Conservation (phyloP, 2,113 vertebrate genomes). For the Chascanopsetta lugubris region DNA sequence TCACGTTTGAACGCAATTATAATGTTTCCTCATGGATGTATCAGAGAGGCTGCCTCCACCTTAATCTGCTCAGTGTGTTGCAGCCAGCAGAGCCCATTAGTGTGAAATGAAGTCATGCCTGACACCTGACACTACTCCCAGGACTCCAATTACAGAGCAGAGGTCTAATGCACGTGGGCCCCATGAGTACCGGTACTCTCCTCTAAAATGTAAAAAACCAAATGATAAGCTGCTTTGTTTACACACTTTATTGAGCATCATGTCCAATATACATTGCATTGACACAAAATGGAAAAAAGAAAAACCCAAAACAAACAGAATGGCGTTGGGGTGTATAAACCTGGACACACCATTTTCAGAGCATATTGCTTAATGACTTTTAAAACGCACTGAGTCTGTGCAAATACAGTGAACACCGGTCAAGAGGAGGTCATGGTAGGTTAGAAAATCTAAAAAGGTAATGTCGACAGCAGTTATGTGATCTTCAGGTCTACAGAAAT, state of each 20-base stretch:
- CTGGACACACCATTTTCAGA: slow-evolving; percentile 74
- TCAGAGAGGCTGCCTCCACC: not conserved
- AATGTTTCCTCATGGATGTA: slow-evolving; percentile 3
- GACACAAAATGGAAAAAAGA: slow-evolving; percentile 67
- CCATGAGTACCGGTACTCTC: slow-evolving; percentile 42
- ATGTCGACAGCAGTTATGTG: slow-evolving; percentile 66
- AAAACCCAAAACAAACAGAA: slow-evolving; percentile 41
- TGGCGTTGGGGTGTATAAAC: slow-evolving; percentile 65
- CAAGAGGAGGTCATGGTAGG: slow-evolving; percentile 77
- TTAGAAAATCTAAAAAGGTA: slow-evolving; percentile 68
- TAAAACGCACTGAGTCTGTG: slow-evolving; percentile 77
- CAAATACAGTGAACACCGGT: slow-evolving; percentile 83
- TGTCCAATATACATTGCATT: slow-evolving; percentile 80
- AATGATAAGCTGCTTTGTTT: slow-evolving; percentile 58
- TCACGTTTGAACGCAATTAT: slow-evolving; percentile 33
- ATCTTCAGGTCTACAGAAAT: slow-evolving; percentile 61
- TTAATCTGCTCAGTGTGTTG: slow-evolving; percentile 13
- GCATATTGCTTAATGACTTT: slow-evolving; percentile 81
- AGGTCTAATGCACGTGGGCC: slow-evolving; percentile 54
- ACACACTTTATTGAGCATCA: slow-evolving; percentile 82
- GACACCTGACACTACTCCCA: slow-evolving; percentile 43
- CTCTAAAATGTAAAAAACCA: slow-evolving; percentile 57
- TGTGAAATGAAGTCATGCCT: slow-evolving; percentile 46
- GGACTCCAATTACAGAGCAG: slow-evolving; percentile 57
- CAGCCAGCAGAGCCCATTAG: slow-evolving; percentile 29